A percentile compares a stretch with the other conserved stretches of the same genome.
These are phyloP conservation scores for Tenebrio molitor DNA, from an alignment of 1,140 invertebrate species.

Conservation along the genomic window DNA sequence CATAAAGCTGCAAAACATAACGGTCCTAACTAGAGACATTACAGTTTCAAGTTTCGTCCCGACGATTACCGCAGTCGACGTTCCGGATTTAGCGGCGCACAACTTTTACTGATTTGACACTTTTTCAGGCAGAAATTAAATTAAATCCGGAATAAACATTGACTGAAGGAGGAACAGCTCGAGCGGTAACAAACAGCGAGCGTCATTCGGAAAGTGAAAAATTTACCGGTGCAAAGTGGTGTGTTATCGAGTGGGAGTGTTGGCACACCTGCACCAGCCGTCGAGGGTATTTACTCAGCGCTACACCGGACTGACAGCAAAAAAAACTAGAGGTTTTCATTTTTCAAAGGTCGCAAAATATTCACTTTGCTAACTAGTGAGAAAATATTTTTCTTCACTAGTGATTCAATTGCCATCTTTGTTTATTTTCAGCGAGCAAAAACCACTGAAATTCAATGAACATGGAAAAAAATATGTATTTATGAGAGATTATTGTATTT, in stretches of 20 bases:
- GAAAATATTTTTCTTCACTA: too few relatives aligned
- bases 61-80: not conserved
- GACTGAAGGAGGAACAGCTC: not conserved
- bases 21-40: conserved; percentile 11
- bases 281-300: conserved; percentile 15
- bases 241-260: conserved; percentile 8
- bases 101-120: not conserved
- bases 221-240: not conserved
- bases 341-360: too few relatives aligned
- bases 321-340: conserved; percentile 2
- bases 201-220: too few relatives aligned
- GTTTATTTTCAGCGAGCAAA: too few relatives aligned
- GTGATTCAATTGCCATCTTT: too few relatives aligned
- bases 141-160: conserved; percentile 3
- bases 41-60: not conserved
- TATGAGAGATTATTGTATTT: too few relatives aligned
- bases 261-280: conserved; percentile 20
- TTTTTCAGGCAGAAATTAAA: not conserved
- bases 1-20: conserved; percentile 25
- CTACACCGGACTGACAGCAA: not conserved
- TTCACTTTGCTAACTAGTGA: too few relatives aligned
- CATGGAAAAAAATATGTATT: too few relatives aligned
- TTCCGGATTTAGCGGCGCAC: not conserved
- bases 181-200: not conserved
- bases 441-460: too few relatives aligned